Evolutionary conservation across 2,888 invertebrate species (phyloP).

Genomic region (Athetis lepigone): DNA sequence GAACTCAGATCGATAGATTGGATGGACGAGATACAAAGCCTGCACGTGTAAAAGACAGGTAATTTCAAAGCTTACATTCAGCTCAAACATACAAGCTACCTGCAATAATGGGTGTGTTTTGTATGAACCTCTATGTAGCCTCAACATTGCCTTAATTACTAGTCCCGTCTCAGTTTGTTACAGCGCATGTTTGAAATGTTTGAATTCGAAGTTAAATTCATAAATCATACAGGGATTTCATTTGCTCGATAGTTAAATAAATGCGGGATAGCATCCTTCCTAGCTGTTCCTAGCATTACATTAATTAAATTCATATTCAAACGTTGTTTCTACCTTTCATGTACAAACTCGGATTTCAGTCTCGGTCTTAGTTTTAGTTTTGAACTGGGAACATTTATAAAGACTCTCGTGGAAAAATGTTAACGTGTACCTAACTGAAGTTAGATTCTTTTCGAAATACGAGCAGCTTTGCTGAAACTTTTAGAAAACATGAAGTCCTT

Average conservation of each 20-base stretch:
- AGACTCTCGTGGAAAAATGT: conserved; percentile 5
- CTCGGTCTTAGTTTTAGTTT: neutral
- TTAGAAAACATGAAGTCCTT: conserved; percentile 31
- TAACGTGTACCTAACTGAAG: conserved; percentile 24
- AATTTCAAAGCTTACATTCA: conserved; percentile 27
- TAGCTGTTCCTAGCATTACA: too few relatives aligned
- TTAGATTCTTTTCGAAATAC: conserved; percentile 35
- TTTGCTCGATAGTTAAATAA: conserved; percentile 10
- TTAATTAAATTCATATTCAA: conserved; percentile 24
- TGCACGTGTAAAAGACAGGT: conserved; percentile 36
- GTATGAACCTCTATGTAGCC: neutral
- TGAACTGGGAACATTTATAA: conserved; percentile 7
- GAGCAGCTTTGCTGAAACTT: conserved; percentile 33
- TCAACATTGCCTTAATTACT: conserved; percentile 8
- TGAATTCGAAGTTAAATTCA: conserved; percentile 27
- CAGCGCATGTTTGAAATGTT: neutral
- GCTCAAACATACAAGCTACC: conserved; percentile 14
- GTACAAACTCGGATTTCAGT: conserved; percentile 3
- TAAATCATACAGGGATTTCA: conserved; percentile 11
- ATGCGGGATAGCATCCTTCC: neutral
- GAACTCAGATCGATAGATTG: conserved; percentile 40
- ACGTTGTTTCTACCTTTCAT: neutral
- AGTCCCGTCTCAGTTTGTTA: neutral
- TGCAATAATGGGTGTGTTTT: conserved; percentile 11
- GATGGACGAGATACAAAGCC: conserved; percentile 42